A percentile compares a stretch with the other conserved stretches of the same genome.
phyloP scores from a whole-genome alignment of 2,113 vertebrate genomes.

The Galemys pyrenaicus region DNA sequence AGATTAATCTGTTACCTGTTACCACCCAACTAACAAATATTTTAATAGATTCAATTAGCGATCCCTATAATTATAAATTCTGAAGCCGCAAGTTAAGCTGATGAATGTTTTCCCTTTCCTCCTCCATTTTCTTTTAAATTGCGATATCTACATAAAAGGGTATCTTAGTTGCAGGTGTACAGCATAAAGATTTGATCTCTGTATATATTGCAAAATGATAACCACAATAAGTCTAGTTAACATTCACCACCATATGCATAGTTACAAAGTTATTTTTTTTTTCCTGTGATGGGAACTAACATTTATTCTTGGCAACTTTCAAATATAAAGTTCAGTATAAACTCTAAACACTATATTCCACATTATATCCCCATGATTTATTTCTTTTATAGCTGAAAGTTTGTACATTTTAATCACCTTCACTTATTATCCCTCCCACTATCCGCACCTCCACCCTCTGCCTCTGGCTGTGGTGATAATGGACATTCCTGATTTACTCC shows the following conservation, averaged over 20 bases:
- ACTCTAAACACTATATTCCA: not conserved
- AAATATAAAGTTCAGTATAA: not conserved
- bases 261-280: not conserved
- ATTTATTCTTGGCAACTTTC: not conserved
- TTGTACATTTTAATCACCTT: not conserved
- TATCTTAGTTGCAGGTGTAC: not conserved
- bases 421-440: accelerated
- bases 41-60: slow-evolving; percentile 25
- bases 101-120: not conserved
- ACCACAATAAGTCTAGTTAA: not conserved
- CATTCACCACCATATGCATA: not conserved
- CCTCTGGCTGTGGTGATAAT: not conserved
- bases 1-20: slow-evolving; percentile 12
- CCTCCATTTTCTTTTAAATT: slow-evolving; percentile 19
- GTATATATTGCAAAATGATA: not conserved
- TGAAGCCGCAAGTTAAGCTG: not conserved
- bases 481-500: too few relatives aligned
- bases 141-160: not conserved
- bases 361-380: not conserved
- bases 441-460: too few relatives aligned
- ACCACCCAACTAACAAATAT: not conserved
- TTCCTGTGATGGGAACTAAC: not conserved
- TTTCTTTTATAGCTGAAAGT: not conserved
- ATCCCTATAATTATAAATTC: not conserved
- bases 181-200: not conserved